Base-by-base conservation (phyloP, 2,888 invertebrate species). In the Gymnocheta viridis region DNA sequence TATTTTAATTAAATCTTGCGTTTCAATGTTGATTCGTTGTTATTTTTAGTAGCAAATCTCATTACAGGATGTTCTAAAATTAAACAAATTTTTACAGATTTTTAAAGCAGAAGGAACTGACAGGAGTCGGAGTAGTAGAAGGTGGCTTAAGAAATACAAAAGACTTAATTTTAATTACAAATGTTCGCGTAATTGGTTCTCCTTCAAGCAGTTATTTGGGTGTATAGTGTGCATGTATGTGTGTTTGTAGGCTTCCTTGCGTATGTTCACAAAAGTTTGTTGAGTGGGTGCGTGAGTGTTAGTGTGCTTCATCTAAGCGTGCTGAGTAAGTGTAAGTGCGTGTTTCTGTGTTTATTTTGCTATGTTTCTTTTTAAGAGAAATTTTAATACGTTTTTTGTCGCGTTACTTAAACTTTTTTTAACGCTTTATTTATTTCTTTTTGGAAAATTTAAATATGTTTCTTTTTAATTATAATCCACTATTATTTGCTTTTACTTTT, bases 141-240 rank as follows among this genome's bases (percentile, higher is more conserved):
- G 62, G 4, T 35, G 56, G 19, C 41, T 56, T 35, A 66, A 54
- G 32, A 9, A 56, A 67, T 4, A 56, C n/a, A 41, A 69, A 19
- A 38, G 60, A 77, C 22, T 27, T 19, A 78, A 70, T 69, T 70
- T 60, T 70, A 78, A 78, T 69, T 78, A 70, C 27, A 41, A 69
- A 29, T 41, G 51, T 22, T 78, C 60, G 67, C 56, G 22, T 76
- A 44, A 66, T 66, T 32, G 56, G 54, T 56, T 56, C n/a, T n/a
- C 17, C 9, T 32, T 56, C 27, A 29, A 27, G 17, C 10, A 6
- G 14, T 35, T 51, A 9, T n/a, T 41, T 10, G 17, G 2, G 27
- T 49, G 2, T 38, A 38, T 32, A 1, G 2, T n/a, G 32, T 24
- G 24, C 49, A 5, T 41, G 19, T 54, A 14, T 24, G 32, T 29